Percentiles rank a stretch among this genome's conserved stretches.
These are phyloP conservation scores for Adoxophyes honmai DNA, from an alignment of 1,140 invertebrate species.

Conservation along the genomic window DNA sequence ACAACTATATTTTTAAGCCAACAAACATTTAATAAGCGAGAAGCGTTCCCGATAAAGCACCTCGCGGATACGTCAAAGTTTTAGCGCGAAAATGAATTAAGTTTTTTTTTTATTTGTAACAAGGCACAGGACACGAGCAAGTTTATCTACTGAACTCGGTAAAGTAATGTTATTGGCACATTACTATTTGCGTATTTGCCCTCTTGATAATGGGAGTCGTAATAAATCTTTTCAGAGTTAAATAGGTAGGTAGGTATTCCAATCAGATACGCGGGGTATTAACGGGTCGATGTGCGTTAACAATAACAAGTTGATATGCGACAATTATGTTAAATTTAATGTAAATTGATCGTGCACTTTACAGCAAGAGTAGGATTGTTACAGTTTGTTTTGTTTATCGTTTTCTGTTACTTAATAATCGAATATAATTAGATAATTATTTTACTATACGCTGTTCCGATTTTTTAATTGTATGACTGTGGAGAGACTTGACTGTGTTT, in stretches of 20 bases:
- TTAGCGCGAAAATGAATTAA: constrained; percentile 11
- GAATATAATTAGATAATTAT: too few relatives aligned
- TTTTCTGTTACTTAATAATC: too few relatives aligned
- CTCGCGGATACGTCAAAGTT: not conserved
- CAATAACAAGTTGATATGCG: constrained; percentile 1
- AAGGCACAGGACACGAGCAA: constrained; percentile 26
- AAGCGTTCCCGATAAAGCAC: not conserved
- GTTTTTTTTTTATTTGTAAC: not conserved
- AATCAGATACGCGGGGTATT: not conserved
- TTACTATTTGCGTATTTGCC: constrained; percentile 34
- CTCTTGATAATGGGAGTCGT: constrained; percentile 32
- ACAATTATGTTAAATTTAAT: constrained; percentile 10
- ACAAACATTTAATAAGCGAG: not conserved
- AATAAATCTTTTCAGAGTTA: constrained; percentile 11
- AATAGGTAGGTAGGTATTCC: constrained; percentile 10
- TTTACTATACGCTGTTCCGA: too few relatives aligned
- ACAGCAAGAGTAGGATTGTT: not conserved
- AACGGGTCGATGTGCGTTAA: constrained; percentile 7
- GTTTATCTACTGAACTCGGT: constrained; percentile 32
- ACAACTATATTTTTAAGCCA: not conserved
- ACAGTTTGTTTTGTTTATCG: not conserved
- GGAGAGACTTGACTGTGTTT: too few relatives aligned
- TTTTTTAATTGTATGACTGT: too few relatives aligned
- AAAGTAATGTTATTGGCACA: constrained; percentile 33
- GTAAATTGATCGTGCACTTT: not conserved